phyloP scores from a whole-genome alignment of 2,888 invertebrate genomes.

The Ganaspis brasiliensis region DNA sequence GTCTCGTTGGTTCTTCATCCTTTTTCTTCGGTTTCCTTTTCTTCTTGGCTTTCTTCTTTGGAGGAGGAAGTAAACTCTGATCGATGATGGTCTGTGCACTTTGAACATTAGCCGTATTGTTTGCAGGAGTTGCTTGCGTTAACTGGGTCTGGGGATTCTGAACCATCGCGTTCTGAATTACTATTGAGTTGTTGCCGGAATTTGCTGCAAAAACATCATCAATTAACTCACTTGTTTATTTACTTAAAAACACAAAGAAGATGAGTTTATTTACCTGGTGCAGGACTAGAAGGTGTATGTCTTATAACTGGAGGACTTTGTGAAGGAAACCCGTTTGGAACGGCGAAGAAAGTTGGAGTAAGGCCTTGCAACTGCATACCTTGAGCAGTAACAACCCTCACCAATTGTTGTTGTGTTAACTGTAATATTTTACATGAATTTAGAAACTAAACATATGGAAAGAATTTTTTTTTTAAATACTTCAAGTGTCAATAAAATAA shows the following conservation, averaged over 20 bases:
- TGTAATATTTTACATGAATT: slow-evolving; percentile 63
- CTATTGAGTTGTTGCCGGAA: slow-evolving; percentile 75
- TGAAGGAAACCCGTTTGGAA: slow-evolving; percentile 78
- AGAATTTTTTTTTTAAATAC: no score
- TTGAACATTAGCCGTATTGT: slow-evolving; percentile 66
- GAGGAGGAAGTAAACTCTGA: slow-evolving; percentile 80
- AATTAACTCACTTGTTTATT: slow-evolving; percentile 22
- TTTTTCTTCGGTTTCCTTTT: slow-evolving; percentile 82
- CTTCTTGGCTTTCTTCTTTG: slow-evolving; percentile 82
- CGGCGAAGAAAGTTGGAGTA: slow-evolving; percentile 78
- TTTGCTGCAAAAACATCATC: slow-evolving; percentile 62
- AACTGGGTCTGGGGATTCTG: slow-evolving; percentile 78
- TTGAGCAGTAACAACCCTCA: slow-evolving; percentile 85
- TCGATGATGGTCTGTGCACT: slow-evolving; percentile 73
- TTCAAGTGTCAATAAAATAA: no score
- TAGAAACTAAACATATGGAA: slow-evolving; percentile 42
- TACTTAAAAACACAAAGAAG: not conserved
- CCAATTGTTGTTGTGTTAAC: slow-evolving; percentile 82
- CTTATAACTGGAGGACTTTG: slow-evolving; percentile 78
- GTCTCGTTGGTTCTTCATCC: slow-evolving; percentile 81
- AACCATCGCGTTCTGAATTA: slow-evolving; percentile 79
- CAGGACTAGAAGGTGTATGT: slow-evolving; percentile 79
- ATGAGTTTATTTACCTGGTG: slow-evolving; percentile 73
- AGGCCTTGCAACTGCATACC: slow-evolving; percentile 83
- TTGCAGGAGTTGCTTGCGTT: slow-evolving; percentile 69